These are phyloP conservation scores for Anodontia alba DNA, from an alignment of 2,888 invertebrate species.

Conservation along the genomic window DNA sequence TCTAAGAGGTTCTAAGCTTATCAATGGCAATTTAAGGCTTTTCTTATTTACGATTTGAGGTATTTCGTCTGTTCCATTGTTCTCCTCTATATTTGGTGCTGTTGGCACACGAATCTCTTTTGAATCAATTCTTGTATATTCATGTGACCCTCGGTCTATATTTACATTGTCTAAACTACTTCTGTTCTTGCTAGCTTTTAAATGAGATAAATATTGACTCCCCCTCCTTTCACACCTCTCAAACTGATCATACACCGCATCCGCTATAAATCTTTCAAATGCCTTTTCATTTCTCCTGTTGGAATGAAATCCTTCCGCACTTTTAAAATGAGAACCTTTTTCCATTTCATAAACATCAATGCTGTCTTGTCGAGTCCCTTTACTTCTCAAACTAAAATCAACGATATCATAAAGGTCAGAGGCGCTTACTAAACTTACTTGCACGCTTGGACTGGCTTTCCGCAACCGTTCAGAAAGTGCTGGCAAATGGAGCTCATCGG, in stretches of 20 bases:
- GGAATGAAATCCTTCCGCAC: not conserved
- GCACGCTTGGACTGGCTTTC: constrained; percentile 60
- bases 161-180: not conserved
- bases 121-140: not conserved
- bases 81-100: not conserved
- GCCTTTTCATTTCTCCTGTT: not conserved
- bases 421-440: constrained; percentile 72
- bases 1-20: constrained; percentile 46
- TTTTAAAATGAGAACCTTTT: constrained; percentile 11
- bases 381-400: constrained; percentile 68
- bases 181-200: not conserved
- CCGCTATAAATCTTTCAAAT: constrained; percentile 6
- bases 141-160: too few species aligned
- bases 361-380: constrained; percentile 58
- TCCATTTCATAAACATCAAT: constrained; percentile 50
- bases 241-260: not conserved
- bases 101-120: not conserved
- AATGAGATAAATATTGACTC: not conserved
- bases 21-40: constrained; percentile 17
- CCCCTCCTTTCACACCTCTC: constrained; percentile 8
- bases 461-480: constrained; percentile 55
- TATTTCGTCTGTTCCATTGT: not conserved
- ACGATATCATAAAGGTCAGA: constrained; percentile 75
- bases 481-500: constrained; percentile 55
- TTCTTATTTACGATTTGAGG: not conserved